Evolutionary conservation across 2,797 vertebrate genomes (phyloP).

Genomic region (Hapalemur alaotrensis): DNA sequence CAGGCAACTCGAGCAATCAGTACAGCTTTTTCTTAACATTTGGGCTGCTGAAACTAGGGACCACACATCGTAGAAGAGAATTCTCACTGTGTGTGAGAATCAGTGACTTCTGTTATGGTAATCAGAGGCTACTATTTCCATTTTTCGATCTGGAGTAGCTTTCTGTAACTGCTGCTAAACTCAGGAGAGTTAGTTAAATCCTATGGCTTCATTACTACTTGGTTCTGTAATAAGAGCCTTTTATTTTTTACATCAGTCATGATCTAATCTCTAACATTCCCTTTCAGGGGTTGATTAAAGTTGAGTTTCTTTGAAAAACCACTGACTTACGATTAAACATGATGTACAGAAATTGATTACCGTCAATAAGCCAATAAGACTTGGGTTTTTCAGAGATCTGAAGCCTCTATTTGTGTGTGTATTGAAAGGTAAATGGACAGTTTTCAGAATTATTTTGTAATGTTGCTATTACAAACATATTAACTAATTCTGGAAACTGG

Average conservation of each 20-base stretch:
- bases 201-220: background rate
- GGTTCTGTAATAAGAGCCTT: background rate
- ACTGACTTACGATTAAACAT: background rate
- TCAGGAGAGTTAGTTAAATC: background rate
- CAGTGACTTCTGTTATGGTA: background rate
- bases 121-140: background rate
- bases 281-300: background rate
- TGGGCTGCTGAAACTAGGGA: background rate
- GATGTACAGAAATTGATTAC: background rate
- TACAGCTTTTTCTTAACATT: background rate
- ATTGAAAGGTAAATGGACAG: background rate
- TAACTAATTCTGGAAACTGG: background rate
- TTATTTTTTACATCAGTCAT: background rate
- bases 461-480: background rate
- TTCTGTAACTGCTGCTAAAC: background rate
- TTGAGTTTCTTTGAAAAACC: slow-evolving; percentile 23
- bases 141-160: background rate
- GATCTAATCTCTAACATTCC: background rate
- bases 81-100: background rate
- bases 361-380: background rate
- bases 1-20: background rate
- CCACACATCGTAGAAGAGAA: background rate
- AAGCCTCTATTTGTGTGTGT: background rate
- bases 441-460: slow-evolving; percentile 41
- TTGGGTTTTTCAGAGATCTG: background rate